Conservation (phyloP, 2,888 invertebrate genomes). For the Molorchus minor region DNA sequence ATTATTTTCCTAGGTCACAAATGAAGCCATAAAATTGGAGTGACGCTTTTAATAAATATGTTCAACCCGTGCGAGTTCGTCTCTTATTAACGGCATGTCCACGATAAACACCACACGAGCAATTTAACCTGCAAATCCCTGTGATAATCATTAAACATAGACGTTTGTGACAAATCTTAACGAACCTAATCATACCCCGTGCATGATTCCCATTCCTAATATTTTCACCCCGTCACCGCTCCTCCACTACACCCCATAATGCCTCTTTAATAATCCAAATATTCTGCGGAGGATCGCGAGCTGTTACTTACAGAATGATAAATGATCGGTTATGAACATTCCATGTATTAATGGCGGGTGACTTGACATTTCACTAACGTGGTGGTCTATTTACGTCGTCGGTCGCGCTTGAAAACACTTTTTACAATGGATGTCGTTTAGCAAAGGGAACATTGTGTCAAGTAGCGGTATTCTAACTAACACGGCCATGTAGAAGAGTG, state of each 20-base stretch:
- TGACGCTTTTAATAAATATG: too few relatives aligned
- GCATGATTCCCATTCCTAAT: conserved; percentile 19
- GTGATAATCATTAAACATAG: not conserved
- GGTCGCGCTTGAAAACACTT: too few relatives aligned
- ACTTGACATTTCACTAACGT: not conserved
- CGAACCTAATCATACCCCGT: conserved; percentile 15
- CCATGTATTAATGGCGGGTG: not conserved
- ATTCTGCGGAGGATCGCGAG: not conserved
- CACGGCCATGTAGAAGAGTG: too few relatives aligned
- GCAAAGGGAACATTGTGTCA: too few relatives aligned
- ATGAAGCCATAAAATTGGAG: too few relatives aligned
- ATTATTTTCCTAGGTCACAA: too few relatives aligned
- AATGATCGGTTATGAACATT: not conserved
- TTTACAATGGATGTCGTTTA: too few relatives aligned
- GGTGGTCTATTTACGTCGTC: not conserved
- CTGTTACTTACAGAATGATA: not conserved
- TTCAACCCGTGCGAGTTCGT: too few relatives aligned
- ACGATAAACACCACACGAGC: not conserved
- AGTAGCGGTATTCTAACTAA: too few relatives aligned
- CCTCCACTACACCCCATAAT: not conserved
- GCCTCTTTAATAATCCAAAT: conserved; percentile 2
- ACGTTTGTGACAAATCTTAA: conserved; percentile 19
- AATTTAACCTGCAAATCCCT: not conserved
- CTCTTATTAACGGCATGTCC: too few relatives aligned
- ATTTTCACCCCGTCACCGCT: conserved; percentile 1